Percentiles rank a stretch among this genome's conserved stretches.
Conservation (phyloP, 2,113 vertebrate genomes). For the Diphyllodes magnificus region DNA sequence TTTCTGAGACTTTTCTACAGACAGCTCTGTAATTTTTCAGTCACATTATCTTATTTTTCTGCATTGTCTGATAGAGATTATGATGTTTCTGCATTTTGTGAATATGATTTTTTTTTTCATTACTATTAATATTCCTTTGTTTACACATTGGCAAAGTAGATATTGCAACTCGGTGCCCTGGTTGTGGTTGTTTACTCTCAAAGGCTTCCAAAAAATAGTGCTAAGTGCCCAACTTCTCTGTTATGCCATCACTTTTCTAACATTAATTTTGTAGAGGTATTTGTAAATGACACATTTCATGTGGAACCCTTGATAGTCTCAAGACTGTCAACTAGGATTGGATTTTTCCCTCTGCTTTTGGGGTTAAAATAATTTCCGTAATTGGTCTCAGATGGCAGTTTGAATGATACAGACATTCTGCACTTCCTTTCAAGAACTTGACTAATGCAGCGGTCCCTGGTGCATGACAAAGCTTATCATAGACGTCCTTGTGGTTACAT, state of each 20-base stretch:
- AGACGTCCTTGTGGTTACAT: neutral
- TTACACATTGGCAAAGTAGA: neutral
- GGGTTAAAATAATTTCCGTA: slow-evolving; percentile 44
- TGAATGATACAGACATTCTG: neutral
- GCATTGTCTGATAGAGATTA: neutral
- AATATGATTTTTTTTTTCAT: neutral
- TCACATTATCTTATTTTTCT: neutral
- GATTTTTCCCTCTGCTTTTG: neutral
- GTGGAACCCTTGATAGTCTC: neutral
- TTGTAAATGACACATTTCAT: neutral
- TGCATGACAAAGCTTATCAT: slow-evolving; percentile 35
- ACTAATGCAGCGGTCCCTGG: slow-evolving; percentile 30
- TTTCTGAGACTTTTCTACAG: neutral
- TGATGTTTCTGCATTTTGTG: neutral
- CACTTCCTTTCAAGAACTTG: slow-evolving; percentile 36
- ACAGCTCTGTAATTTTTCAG: neutral
- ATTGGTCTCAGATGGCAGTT: slow-evolving; percentile 47
- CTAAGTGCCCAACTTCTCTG: neutral
- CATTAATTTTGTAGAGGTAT: neutral
- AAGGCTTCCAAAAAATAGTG: neutral
- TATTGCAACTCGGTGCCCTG: neutral
- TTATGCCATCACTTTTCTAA: neutral
- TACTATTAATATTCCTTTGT: neutral
- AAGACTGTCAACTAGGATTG: neutral
- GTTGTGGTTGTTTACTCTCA: neutral